Evolutionary conservation across 2,797 vertebrate species (phyloP).

Genomic region (Myotis myotis): DNA sequence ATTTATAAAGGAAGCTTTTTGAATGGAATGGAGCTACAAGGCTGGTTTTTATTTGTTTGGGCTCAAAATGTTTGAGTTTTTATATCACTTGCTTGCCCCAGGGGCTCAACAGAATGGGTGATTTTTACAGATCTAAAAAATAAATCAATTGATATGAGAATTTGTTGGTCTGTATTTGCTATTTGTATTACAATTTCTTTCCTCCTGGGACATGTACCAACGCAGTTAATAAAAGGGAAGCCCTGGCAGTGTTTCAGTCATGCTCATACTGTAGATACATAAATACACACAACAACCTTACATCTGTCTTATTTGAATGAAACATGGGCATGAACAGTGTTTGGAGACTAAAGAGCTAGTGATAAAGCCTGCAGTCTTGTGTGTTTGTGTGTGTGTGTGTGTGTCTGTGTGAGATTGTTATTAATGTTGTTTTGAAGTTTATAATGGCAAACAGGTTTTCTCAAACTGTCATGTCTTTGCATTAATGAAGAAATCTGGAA

Average conservation of each 20-base stretch:
- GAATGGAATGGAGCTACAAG: conserved; percentile 50
- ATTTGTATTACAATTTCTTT: conserved; percentile 29
- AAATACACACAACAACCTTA: background rate
- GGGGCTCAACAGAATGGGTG: background rate
- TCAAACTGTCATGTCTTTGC: background rate
- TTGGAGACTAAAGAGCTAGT: background rate
- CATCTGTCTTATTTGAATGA: background rate
- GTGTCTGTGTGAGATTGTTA: background rate
- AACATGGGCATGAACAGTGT: background rate
- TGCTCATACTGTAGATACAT: background rate
- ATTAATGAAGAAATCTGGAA: background rate
- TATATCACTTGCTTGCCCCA: conserved; percentile 34
- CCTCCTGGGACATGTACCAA: background rate
- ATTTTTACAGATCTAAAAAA: conserved; percentile 51
- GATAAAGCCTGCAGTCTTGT: background rate
- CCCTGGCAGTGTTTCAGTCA: background rate
- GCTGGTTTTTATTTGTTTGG: conserved; percentile 58
- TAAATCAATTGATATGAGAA: conserved; percentile 58
- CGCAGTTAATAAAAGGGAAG: conserved; percentile 50
- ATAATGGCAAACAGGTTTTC: background rate
- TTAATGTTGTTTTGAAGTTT: background rate
- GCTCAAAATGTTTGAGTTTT: conserved; percentile 62
- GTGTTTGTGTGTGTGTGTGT: background rate
- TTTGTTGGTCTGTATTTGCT: conserved; percentile 39
- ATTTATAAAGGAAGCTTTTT: conserved; percentile 56